A percentile compares a stretch with the other conserved stretches of the same genome.
Evolutionary conservation across 1,140 invertebrate species (phyloP).

Genomic region (Aphis craccivora): DNA sequence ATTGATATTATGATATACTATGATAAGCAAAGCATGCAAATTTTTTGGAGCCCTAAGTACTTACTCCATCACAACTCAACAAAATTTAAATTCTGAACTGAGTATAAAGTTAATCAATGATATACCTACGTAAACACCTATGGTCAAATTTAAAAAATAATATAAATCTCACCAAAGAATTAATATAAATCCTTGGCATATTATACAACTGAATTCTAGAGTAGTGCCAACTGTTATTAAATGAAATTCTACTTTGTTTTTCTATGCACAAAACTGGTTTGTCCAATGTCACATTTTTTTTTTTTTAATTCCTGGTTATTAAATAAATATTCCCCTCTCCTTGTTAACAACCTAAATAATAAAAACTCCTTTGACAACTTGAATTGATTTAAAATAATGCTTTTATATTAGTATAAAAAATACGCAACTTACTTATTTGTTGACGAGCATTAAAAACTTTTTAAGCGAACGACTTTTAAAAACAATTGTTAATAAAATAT

Average conservation of each 20-base stretch:
- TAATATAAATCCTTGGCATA: neutral
- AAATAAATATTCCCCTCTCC: neutral
- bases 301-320: neutral
- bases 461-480: neutral
- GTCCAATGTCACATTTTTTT: neutral
- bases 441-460: neutral
- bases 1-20: neutral
- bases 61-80: no score
- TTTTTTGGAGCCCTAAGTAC: neutral
- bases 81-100: no score
- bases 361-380: neutral
- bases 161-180: neutral
- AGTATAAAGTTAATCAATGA: neutral
- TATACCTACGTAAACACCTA: neutral
- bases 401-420: neutral
- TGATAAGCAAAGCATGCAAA: neutral
- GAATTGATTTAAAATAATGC: neutral
- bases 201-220: neutral
- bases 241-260: neutral
- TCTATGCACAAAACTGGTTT: neutral
- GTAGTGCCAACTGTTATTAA: neutral
- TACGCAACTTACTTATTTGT: neutral
- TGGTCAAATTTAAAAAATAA: neutral
- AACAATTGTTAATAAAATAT: no score
- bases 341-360: neutral